Evolutionary conservation across 2,113 vertebrate species (phyloP).

Genomic region (Apistogramma diplotaenia): DNA sequence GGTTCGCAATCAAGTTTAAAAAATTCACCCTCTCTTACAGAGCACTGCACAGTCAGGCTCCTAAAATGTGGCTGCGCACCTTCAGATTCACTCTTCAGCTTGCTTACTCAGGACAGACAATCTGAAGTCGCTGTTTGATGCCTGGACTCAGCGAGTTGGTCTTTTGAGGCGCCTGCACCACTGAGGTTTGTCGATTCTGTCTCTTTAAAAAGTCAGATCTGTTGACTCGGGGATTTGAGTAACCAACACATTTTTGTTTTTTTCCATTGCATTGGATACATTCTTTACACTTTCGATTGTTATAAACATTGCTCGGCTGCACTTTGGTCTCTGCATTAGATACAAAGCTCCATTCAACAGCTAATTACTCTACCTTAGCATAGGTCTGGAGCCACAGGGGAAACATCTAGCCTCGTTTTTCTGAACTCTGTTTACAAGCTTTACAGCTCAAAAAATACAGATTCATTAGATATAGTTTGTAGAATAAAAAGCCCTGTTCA

Average conservation of each 20-base stretch:
- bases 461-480: neutral
- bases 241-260: neutral
- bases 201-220: neutral
- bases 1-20: neutral
- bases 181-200: neutral
- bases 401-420: neutral
- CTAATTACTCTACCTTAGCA: neutral
- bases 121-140: neutral
- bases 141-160: neutral
- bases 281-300: neutral
- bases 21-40: neutral
- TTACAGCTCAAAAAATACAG: neutral
- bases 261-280: too few species aligned
- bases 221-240: neutral
- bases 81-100: neutral
- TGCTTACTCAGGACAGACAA: neutral
- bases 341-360: neutral
- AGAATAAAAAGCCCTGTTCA: neutral
- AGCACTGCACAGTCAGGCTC: neutral
- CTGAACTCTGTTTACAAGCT: neutral
- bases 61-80: neutral
- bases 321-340: neutral
- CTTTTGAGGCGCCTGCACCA: neutral
- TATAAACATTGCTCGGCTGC: too few species aligned
- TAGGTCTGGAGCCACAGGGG: neutral